These are phyloP conservation scores for Plagiodera versicolora DNA, from an alignment of 2,888 invertebrate species.

Conservation along the genomic window DNA sequence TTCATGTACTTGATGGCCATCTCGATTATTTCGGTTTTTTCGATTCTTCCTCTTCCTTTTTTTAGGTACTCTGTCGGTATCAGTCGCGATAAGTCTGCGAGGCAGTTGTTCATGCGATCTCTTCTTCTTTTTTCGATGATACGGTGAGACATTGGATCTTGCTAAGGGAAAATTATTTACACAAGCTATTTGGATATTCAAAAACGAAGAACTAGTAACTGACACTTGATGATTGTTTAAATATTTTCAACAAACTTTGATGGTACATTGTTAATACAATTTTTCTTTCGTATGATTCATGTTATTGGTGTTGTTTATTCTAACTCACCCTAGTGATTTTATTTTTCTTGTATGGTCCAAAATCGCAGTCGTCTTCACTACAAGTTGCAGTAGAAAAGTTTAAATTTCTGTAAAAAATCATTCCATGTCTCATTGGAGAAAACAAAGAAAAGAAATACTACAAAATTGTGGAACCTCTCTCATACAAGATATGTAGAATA, in stretches of 20 bases:
- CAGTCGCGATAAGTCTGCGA: constrained; percentile 89
- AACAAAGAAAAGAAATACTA: no score
- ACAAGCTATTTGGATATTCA: no score
- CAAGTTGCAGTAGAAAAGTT: constrained; percentile 69
- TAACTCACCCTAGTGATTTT: constrained; percentile 68
- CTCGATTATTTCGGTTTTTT: constrained; percentile 97
- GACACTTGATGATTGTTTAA: no score
- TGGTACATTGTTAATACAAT: no score
- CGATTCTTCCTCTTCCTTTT: constrained; percentile 92
- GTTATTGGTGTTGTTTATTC: no score
- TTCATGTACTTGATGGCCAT: constrained; percentile 96
- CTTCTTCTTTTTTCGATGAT: constrained; percentile 94
- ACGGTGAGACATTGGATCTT: constrained; percentile 97
- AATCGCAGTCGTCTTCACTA: constrained; percentile 74
- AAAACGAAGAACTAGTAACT: no score
- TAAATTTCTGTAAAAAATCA: constrained; percentile 57
- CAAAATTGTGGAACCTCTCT: no score
- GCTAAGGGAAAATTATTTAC: constrained; percentile 57
- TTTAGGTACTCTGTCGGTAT: constrained; percentile 92
- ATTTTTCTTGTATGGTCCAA: constrained; percentile 70
- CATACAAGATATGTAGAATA: no score
- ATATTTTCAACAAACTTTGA: no score
- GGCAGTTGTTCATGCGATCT: constrained; percentile 96
- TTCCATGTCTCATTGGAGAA: no score
- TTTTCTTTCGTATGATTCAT: no score